Evolutionary conservation across 2,797 vertebrate genomes (phyloP), one percentile per base, ranked within the genome.

Genomic region (Sphenodon punctatus): DNA sequence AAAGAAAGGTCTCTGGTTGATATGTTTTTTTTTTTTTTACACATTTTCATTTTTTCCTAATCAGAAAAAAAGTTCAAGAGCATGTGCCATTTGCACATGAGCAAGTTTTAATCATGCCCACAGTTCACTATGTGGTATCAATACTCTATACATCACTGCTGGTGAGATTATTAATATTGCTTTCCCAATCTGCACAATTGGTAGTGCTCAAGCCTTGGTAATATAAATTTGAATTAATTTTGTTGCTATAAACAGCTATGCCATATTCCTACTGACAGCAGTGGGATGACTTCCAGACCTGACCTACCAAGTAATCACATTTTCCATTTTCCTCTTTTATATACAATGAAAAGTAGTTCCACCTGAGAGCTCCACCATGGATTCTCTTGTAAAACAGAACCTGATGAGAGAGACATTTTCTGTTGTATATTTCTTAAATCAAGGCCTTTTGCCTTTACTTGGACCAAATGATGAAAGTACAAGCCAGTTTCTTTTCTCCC

Each of bases 141-240:
- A 61, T 34, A 42, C 14, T 3, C 2, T 63, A 42, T 53, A 48
- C 45, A 67, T 45, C 67, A 46, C 30, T 6, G 19, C 9, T 80
- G 43, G 38, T 67, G 13, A 49, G 79, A 64, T 73, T 91, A 88
- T 82, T 85, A 84, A 83, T 68, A 80, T 67, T 83, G 48, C 6
- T 87, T 89, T 90, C 68, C 46, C 41, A 79, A 42, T 76, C 82
- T 69, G 34, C 78, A 70, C 80, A 88, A 82, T 25, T 91, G 75
- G 82, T 88, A 93, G 78, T 66, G 92, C 67, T 25, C 78, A 92
- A 82, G 80, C 73, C 56, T 91, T 84, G 63, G 77, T 88, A 88
- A 59, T 91, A 83, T 10, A 38, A 34, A 86, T 90, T 80, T 90
- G 84, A 93, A 92, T 92, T 94, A 89, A 92, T 92, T 89, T 87